Evolutionary conservation across 2,113 vertebrate species (phyloP).

Genomic region (Sinocyclocheilus rhinocerous): DNA sequence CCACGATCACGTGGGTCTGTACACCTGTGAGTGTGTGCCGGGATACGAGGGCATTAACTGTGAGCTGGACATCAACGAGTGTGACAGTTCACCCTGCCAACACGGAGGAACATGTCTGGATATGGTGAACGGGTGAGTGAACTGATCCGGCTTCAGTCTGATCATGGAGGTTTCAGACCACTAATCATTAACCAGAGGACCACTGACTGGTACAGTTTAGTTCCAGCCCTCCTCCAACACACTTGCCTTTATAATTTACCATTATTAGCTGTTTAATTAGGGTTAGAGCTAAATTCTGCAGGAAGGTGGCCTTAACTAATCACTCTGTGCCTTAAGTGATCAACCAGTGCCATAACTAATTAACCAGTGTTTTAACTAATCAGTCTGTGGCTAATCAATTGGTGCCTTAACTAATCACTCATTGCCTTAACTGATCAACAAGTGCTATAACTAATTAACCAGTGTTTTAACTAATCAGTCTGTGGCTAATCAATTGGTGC

Average conservation of each 20-base stretch:
- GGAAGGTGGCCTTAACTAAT: too few species aligned
- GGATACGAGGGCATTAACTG: constrained; percentile 85
- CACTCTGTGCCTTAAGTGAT: too few species aligned
- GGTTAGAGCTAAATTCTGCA: too few species aligned
- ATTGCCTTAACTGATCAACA: too few species aligned
- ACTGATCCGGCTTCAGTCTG: background rate
- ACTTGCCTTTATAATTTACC: background rate
- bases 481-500: too few species aligned
- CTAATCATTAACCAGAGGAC: background rate
- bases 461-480: too few species aligned
- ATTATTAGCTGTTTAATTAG: too few species aligned
- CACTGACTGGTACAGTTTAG: background rate
- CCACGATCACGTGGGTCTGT: constrained; percentile 81
- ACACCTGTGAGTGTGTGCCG: constrained; percentile 81
- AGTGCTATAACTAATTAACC: too few species aligned
- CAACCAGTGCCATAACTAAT: too few species aligned
- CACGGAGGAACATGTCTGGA: constrained; percentile 83
- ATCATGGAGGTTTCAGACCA: background rate
- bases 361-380: too few species aligned
- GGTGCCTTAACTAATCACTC: too few species aligned
- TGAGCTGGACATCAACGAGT: constrained; percentile 87
- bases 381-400: too few species aligned
- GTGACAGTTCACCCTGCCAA: constrained; percentile 83
- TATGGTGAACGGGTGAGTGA: constrained; percentile 81
- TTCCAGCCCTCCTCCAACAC: background rate